Conservation (phyloP, 2,113 vertebrate species). For the Limnothrissa miodon region DNA sequence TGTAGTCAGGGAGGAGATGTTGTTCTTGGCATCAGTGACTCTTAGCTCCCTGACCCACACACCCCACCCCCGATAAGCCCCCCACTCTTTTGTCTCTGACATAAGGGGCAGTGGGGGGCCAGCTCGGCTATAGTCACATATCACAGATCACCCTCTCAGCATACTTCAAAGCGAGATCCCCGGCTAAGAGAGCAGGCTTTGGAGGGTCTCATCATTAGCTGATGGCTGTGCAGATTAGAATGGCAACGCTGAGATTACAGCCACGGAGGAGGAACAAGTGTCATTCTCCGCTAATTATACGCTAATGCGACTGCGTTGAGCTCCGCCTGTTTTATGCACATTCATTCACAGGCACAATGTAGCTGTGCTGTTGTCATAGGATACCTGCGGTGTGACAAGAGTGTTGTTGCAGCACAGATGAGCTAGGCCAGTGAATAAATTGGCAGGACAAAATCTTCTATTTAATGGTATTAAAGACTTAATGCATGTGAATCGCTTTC, state of each 20-base stretch:
- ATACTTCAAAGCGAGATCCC: conserved; percentile 83
- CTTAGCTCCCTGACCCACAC: not conserved
- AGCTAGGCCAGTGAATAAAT: not conserved
- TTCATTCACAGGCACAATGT: conserved; percentile 30
- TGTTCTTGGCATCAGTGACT: not conserved
- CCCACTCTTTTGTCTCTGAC: conserved; percentile 81
- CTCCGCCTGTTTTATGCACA: conserved; percentile 34
- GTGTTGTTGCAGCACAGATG: not conserved
- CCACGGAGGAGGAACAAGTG: conserved; percentile 66
- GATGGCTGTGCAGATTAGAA: conserved; percentile 85
- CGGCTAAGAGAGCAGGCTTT: conserved; percentile 84
- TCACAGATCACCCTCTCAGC: conserved; percentile 75
- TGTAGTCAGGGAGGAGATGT: not conserved
- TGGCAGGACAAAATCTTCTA: not conserved
- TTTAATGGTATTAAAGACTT: conserved; percentile 14
- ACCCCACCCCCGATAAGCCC: not conserved
- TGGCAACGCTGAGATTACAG: conserved; percentile 80
- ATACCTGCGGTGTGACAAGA: not conserved
- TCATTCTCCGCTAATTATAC: conserved; percentile 84
- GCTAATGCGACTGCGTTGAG: conserved; percentile 56
- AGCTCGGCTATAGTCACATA: conserved; percentile 53
- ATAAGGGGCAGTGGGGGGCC: conserved; percentile 74
- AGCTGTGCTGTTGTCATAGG: not conserved
- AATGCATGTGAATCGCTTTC: not conserved
- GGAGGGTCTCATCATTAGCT: conserved; percentile 86